Base-by-base conservation (phyloP, 2,113 vertebrate species). In the Phrynosoma platyrhinos region DNA sequence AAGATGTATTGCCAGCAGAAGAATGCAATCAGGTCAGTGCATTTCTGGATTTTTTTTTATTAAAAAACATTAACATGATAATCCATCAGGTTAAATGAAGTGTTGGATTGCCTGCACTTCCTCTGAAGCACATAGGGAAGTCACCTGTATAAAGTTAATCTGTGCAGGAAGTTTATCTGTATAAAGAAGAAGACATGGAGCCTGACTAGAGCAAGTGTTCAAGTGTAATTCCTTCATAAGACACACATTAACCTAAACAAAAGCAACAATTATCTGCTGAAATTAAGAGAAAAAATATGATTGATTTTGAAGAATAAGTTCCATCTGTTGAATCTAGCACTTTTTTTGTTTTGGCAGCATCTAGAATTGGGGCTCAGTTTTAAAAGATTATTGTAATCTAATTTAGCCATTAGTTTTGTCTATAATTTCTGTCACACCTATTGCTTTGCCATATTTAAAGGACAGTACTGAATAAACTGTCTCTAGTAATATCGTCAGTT, bases 11-110 rank as follows among this genome's bases (percentile, higher is more conserved):
- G 3, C 86, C 94, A 91, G 90, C 96, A 77, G 93, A 95, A 92
- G 97, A 98, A 79, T 95, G 95, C 87, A 96, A 95, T 53, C 94
- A 95, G 98, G 99, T 99, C 97, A 96, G 79, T 81, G 58, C 7
- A 71, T 0, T 87, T 89, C 93, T 91, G 82, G 8, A 62, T 12
- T 88, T 18, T 18, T 62, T 18, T 18, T 36, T 36, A 36, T 36
- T 62, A 12, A 62, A 62, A 47, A 62, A 62, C 2, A 12, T 62
- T 62, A 62, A 18, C 58, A 62, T 62, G 12, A 62, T 62, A 62
- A 62, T 16, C 58, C 58, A 62, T 62, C 58, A 62, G 13, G 58
- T 62, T 62, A 62, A 77, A 47, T 23, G 76, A 77, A 77, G 21
- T 8, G 40, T 47, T 77, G 23, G 23, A 6, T 21, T 20, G 2